Evolutionary conservation across 2,113 vertebrate genomes (phyloP), one percentile per base, ranked within the genome.

Genomic region (Otolemur garnettii): DNA sequence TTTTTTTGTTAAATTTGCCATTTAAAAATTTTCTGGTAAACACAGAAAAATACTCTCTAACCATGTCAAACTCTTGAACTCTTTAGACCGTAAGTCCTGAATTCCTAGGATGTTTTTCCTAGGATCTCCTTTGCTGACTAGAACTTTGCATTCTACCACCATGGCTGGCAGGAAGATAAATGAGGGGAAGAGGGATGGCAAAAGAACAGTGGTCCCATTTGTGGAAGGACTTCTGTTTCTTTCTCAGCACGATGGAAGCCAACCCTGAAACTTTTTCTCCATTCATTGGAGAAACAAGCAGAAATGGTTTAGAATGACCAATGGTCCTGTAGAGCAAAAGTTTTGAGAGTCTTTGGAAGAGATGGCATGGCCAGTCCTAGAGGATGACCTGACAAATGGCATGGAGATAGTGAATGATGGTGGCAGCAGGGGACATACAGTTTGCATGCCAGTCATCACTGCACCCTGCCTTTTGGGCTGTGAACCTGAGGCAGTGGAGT

Each of bases 401-500:
- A 22, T 50, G 35, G 28, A 55, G 6, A 9, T 38, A 45, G 4
- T 30, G 45, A 15, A 33, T 45, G 60, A n/a, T 50, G 64, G 62
- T 15, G 10, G 21, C 21, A 42, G 33, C 83, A 72, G 69, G 55
- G 19, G 38, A 1, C 26, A 81, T 28, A 21, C 3, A 24, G 53
- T n/a, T 6, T 55, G 15, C 45, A 57, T 55, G 33, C 13, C n/a
- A 81, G 7, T 15, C 35, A 14, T 15, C 26, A 66, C 17, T 24
- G 55, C 0, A 12, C 2, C 50, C 4, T 21, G n/a, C 15, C 33
- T 22, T 30, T 57, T 7, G 4, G 22, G 38, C 19, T 45, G 0
- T 26, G 57, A 12, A 26, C 26, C 30, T 82, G 5, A 59, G 8
- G 5, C 10, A 26, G 0, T 45, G 38, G 12, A 1, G 13, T 57